Conservation (phyloP, 2,113 vertebrate species). For the Myodes glareolus region DNA sequence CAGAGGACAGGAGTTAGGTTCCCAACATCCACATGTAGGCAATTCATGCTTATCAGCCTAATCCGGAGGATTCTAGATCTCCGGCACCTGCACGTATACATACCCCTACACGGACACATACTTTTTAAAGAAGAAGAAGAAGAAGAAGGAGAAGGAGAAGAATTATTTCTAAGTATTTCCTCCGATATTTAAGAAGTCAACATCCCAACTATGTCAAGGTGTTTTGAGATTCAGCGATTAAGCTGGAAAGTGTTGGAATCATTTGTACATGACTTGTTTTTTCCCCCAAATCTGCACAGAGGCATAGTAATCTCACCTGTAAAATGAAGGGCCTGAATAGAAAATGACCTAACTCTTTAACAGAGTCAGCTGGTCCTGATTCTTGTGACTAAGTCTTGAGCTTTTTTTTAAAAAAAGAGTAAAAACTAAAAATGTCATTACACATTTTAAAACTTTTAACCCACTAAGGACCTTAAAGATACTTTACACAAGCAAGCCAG, state of each 20-base stretch:
- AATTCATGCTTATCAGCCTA: background rate
- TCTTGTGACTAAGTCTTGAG: slow-evolving; percentile 30
- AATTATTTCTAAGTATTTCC: slow-evolving; percentile 46
- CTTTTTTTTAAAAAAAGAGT: slow-evolving; percentile 43
- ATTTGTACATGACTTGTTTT: slow-evolving; percentile 38
- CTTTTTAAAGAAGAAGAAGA: too few relatives aligned
- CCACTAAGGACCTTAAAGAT: slow-evolving; percentile 20
- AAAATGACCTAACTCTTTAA: background rate
- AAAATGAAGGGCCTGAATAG: slow-evolving; percentile 53
- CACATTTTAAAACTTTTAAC: slow-evolving; percentile 35
- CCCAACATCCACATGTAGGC: background rate
- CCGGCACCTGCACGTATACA: background rate
- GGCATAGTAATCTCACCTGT: slow-evolving; percentile 20
- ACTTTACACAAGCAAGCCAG: slow-evolving; percentile 63
- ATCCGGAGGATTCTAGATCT: too few relatives aligned
- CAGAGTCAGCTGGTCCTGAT: slow-evolving; percentile 9
- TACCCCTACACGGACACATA: background rate
- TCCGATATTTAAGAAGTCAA: slow-evolving; percentile 41
- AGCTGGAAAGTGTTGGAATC: slow-evolving; percentile 14
- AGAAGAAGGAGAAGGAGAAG: too few relatives aligned
- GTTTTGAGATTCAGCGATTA: slow-evolving; percentile 13
- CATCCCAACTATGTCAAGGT: slow-evolving; percentile 3
- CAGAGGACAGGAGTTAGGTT: background rate
- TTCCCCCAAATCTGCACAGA: background rate
- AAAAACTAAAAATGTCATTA: slow-evolving; percentile 53